Percentiles rank a stretch among this genome's conserved stretches.
These are phyloP conservation scores for Megamerina dolium DNA, from an alignment of 2,888 invertebrate genomes.

Conservation along the genomic window DNA sequence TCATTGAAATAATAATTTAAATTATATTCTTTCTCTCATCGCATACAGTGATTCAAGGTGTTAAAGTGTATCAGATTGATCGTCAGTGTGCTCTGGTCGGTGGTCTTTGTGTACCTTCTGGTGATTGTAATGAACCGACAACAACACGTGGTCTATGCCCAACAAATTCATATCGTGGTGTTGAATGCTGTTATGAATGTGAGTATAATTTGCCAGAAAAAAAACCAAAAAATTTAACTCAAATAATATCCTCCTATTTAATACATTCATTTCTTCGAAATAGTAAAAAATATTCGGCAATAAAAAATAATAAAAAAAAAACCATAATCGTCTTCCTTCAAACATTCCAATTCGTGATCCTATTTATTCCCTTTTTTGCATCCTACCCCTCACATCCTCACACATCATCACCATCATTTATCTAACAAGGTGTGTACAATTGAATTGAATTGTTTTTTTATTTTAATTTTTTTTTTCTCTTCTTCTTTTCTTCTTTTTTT, in stretches of 20 bases:
- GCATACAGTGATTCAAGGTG: slow-evolving; percentile 44
- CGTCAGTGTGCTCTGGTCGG: slow-evolving; percentile 42
- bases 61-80: slow-evolving; percentile 40
- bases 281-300: slow-evolving; percentile 14
- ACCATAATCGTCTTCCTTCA: slow-evolving; percentile 1
- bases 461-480: background rate
- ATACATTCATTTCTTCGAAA: no score
- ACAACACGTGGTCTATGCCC: slow-evolving; percentile 43
- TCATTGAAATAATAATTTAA: no score
- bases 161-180: slow-evolving; percentile 33
- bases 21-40: no score
- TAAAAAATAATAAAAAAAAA: slow-evolving; percentile 4
- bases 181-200: slow-evolving; percentile 48
- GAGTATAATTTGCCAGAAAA: slow-evolving; percentile 19
- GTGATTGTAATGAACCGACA: slow-evolving; percentile 38
- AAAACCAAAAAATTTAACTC: slow-evolving; percentile 1
- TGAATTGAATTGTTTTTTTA: background rate
- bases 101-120: slow-evolving; percentile 40
- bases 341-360: background rate
- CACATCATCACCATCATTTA: background rate
- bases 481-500: background rate
- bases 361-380: slow-evolving; percentile 1
- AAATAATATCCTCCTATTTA: no score
- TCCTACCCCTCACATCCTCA: slow-evolving; percentile 3
- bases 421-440: background rate